Base-by-base conservation (phyloP, 1,140 invertebrate species). In the Drosophila virilis region DNA sequence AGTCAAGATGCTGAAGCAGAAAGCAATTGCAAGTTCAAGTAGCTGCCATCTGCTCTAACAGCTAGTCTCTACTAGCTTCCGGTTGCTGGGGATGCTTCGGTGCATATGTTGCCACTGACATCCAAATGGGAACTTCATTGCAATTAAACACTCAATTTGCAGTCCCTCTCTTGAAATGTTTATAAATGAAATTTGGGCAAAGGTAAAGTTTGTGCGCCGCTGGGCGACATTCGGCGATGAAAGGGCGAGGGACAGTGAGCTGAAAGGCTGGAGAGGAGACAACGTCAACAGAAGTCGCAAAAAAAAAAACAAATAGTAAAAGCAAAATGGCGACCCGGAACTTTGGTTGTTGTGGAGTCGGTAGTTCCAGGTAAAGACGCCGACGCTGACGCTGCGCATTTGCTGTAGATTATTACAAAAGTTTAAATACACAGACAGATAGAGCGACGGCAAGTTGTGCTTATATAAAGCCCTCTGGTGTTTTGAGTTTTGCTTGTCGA, bases 331-430 rank as follows among this genome's bases (percentile, higher is more conserved):
- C 77, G 81, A 65, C 73, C 74, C 61, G 77, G 60, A 84, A 85
- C 74, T 85, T 84, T 75, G 43, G 38, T 76, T 71, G 51, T 70
- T 59, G 60, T 65, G 33, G 52, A 58, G 32, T 32, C 52, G 48
- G 57, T 32, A 65, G 46, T 17, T 17, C 8, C 17, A 48, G 46
- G 46, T 48, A 22, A 48, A 13, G 35, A 37, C 35, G 35, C 35
- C 9, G 48, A 51, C 48, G 48, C 48, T 85, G 78, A 85, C 82
- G 71, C 78, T 85, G 78, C 82, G 81, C 81, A 85, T 81, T 85
- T 85, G 82, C 78, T 57, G 81, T 85, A 85, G 81, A 85, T 85
- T 85, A 85, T 85, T 85, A 81, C 81, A 85, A 85, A 86, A 85
- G 82, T 85, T 85, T 85, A 86, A 85, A 86, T 86, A 85, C 81